Base-by-base conservation (phyloP, 2,113 vertebrate genomes). In the Choloepus hoffmanni region DNA sequence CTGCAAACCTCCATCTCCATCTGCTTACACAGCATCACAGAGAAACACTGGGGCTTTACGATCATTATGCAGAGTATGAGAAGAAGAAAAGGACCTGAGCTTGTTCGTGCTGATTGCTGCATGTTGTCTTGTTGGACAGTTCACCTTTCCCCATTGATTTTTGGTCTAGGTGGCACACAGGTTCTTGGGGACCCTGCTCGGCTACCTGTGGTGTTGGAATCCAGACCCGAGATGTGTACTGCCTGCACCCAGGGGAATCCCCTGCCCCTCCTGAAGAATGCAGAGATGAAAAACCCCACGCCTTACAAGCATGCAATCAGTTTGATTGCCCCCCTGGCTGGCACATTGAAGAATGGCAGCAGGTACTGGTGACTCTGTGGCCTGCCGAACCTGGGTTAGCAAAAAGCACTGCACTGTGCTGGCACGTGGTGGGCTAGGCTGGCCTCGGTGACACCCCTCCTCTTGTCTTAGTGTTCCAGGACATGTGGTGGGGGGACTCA, bases 161-260 rank as follows among this genome's bases (percentile, higher is more conserved):
- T 96, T 76, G 67, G 74, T 68, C 2, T 92, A 99, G 99, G 96
- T 99, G 99, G 99, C 98, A 98, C 58, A 97, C 98, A 1, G 98
- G 99, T 0, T 94, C 97, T 2, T 99, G 99, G 99, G 98, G 98
- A 10, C 90, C 87, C 84, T 99, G 99, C 98, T 99, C 99, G 0
- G 99, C 99, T 0, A 98, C 99, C 4, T 99, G 99, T 0, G 99
- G 99, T 0, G 99, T 99, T 18, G 99, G 99, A 30, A 99, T 99
- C 91, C 99, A 99, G 97, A 99, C 98, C 0, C 98, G 99, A 67
- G 98, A 98, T 0, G 99, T 99, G 48, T 94, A 94, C 88, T 99
- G 99, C 96, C 98, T 98, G 85, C 98, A 98, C 53, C 98, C 97
- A 0, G 98, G 97, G 72, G 98, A 95, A 0, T 70, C 98, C 14